Evolutionary conservation across 2,113 vertebrate genomes (phyloP), one percentile per base, ranked within the genome.

Genomic region (Grantiella picta): DNA sequence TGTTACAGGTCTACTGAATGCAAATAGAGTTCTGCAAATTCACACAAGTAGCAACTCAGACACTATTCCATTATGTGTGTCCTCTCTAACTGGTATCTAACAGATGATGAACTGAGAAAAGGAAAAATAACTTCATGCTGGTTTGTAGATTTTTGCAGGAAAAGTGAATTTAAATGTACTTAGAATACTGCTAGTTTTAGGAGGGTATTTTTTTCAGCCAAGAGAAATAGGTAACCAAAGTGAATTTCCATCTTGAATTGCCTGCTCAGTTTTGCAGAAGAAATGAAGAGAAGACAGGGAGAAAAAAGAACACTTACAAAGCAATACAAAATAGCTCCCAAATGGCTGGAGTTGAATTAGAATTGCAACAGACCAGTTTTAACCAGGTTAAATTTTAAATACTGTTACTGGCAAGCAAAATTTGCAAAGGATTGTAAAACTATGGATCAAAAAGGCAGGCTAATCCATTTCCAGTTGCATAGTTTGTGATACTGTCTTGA

Each of bases 391-490:
- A 94, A 88, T 81, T 50, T 86, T 38, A 83, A 83, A 66, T 56
- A 52, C 24, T 70, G 15, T 60, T 86, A 35, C 47, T 80, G n/a
- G 33, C 64, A 77, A 91, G 22, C 11, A 66, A 18, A 35, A 57
- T 93, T 80, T 82, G 59, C 31, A 82, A 89, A 80, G 12, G 36
- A 72, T 77, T 88, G 13, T 53, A 61, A 49, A 83, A 36, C 42
- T 52, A 70, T 12, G 10, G 31, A 65, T 23, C 15, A 56, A 61
- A 93, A 89, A 63, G 22, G 14, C 13, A 92, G 20, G 7, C 56
- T 89, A 94, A 92, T 75, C 36, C 24, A 45, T 79, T 84, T 92
- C 47, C 45, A 65, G 36, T 66, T 89, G 49, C 60, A 45, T 36
- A 20, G 47, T 50, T 89, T 57, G 10, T 60, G 57, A 86, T 38